Evolutionary conservation across 1,140 invertebrate species (phyloP).

Genomic region (Drosophila ananassae): DNA sequence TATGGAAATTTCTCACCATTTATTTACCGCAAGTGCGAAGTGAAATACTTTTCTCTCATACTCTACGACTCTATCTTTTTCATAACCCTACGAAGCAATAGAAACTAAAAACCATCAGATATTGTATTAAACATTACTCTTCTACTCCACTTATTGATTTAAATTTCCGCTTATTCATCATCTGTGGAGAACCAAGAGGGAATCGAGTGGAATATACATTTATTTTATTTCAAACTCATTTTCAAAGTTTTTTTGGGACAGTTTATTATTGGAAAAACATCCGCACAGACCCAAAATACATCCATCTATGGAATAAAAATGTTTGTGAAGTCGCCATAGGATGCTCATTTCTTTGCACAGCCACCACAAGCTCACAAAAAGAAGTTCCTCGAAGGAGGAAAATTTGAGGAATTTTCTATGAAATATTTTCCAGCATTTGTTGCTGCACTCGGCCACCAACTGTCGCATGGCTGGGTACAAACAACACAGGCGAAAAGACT

Average conservation of each 20-base stretch:
- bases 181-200: conserved; percentile 7
- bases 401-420: conserved; percentile 48
- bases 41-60: conserved; percentile 50
- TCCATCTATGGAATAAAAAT: conserved; percentile 9
- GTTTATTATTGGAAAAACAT: conserved; percentile 39
- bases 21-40: conserved; percentile 76
- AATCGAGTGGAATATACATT: conserved; percentile 21
- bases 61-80: neutral
- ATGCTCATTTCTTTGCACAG: conserved; percentile 43
- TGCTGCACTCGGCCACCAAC: conserved; percentile 52
- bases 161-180: conserved; percentile 29
- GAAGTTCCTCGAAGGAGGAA: conserved; percentile 12
- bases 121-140: neutral
- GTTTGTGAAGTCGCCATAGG: conserved; percentile 16
- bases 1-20: conserved; percentile 81
- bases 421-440: conserved; percentile 43
- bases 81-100: conserved; percentile 20
- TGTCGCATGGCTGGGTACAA: conserved; percentile 47
- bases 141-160: conserved; percentile 20
- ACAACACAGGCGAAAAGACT: conserved; percentile 14
- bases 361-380: conserved; percentile 18
- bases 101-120: neutral
- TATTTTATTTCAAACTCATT: conserved; percentile 37
- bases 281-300: conserved; percentile 12
- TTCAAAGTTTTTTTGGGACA: conserved; percentile 13